These are phyloP conservation scores for Drosophila crucigera DNA, from an alignment of 2,888 invertebrate genomes.

Conservation along the genomic window DNA sequence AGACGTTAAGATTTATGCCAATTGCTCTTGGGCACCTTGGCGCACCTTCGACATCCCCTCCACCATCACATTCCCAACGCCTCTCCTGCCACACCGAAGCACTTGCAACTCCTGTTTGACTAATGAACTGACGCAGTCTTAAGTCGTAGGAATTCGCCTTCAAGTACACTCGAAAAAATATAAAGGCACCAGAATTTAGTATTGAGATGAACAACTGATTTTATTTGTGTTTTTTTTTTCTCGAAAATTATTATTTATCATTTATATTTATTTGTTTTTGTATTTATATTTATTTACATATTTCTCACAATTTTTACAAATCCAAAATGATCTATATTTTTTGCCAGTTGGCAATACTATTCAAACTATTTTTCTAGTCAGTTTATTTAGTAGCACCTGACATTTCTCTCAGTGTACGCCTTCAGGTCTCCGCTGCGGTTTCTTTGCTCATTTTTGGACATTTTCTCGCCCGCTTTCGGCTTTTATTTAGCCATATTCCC, in stretches of 20 bases:
- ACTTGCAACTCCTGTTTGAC: conserved; percentile 53
- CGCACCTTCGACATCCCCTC: conserved; percentile 6
- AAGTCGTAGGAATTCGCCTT: conserved; percentile 46
- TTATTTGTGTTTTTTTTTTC: no score
- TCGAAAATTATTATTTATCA: neutral
- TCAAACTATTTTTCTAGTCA: no score
- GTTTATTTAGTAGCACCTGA: no score
- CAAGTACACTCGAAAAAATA: neutral
- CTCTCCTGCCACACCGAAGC: neutral
- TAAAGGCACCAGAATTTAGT: no score
- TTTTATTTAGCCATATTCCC: conserved; percentile 60
- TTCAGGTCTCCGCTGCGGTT: conserved; percentile 14
- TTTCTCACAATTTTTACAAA: neutral
- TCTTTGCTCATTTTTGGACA: conserved; percentile 12
- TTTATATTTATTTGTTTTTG: neutral
- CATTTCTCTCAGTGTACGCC: neutral
- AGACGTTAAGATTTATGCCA: conserved; percentile 74
- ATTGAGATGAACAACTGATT: no score
- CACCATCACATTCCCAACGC: neutral
- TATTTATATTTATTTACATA: neutral
- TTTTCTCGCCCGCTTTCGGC: conserved; percentile 16
- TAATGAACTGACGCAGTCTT: conserved; percentile 68
- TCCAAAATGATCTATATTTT: neutral
- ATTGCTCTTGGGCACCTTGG: conserved; percentile 69
- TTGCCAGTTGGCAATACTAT: no score